Percentiles rank a stretch among this genome's conserved stretches.
These are phyloP conservation scores for Panthera uncia DNA, from an alignment of 2,113 vertebrate species.

Conservation along the genomic window DNA sequence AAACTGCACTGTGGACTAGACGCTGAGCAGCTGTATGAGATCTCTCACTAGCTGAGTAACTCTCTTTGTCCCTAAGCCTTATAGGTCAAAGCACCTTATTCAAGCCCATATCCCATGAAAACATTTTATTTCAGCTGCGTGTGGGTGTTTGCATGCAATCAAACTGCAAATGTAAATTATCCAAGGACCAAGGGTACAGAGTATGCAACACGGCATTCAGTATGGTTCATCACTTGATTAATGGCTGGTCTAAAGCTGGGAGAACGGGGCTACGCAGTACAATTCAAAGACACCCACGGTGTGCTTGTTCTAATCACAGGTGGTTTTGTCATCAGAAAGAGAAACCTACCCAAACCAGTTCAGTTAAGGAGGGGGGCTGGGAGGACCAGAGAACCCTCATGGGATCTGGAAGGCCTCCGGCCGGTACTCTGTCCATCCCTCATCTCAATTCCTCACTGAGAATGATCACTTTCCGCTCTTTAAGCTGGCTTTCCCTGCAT, in stretches of 20 bases:
- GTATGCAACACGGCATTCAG: rapidly evolving
- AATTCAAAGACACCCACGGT: background rate
- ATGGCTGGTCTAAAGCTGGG: background rate
- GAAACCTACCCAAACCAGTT: background rate
- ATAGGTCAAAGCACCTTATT: background rate
- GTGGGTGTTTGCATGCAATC: background rate
- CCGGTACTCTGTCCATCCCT: background rate
- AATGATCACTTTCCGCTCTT: background rate
- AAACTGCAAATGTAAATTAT: background rate
- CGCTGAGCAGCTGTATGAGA: background rate
- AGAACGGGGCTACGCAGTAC: background rate
- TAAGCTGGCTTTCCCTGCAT: background rate
- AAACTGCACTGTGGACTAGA: rapidly evolving
- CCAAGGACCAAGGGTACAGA: background rate
- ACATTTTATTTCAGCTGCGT: background rate
- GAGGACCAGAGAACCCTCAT: no score
- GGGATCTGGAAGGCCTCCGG: background rate
- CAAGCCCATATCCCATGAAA: background rate
- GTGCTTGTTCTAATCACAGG: background rate
- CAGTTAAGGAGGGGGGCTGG: no score
- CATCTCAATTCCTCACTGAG: background rate
- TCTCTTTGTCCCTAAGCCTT: background rate
- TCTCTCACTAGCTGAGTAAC: background rate
- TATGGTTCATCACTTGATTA: background rate
- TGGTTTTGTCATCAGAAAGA: background rate